Evolutionary conservation across 1,140 invertebrate genomes (phyloP).

Genomic region (Physella acuta): DNA sequence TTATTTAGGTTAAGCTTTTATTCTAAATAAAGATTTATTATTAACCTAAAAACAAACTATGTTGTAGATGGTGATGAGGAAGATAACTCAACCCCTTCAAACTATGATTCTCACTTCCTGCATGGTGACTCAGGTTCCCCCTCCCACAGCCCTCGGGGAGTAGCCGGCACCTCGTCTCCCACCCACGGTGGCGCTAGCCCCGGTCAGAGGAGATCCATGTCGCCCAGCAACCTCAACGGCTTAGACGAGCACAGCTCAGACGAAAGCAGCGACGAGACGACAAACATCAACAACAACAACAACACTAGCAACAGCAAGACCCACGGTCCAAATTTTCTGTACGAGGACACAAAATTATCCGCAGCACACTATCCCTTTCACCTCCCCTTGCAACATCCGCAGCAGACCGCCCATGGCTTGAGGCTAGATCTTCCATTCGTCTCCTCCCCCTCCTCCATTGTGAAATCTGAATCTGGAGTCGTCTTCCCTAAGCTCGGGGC

Average conservation of each 20-base stretch:
- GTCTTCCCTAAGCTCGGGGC: slow-evolving; percentile 14
- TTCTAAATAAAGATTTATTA: too few relatives aligned
- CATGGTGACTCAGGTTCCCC: slow-evolving; percentile 15
- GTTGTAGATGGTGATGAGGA: slow-evolving; percentile 26
- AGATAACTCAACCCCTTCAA: not conserved
- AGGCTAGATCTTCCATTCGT: slow-evolving; percentile 3
- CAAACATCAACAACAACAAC: slow-evolving; percentile 1
- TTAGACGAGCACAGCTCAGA: slow-evolving; percentile 4
- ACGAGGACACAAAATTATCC: slow-evolving; percentile 17
- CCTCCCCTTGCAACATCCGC: slow-evolving; percentile 1
- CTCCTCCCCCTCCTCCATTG: slow-evolving; percentile 8
- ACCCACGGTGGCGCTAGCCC: not conserved
- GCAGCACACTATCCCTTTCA: slow-evolving; percentile 16
- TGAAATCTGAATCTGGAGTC: slow-evolving; percentile 6
- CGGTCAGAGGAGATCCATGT: not conserved
- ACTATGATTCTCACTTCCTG: slow-evolving; percentile 16
- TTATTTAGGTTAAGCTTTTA: too few relatives aligned
- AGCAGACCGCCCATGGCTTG: slow-evolving; percentile 1
- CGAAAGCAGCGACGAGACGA: slow-evolving; percentile 1
- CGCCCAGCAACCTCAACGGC: not conserved
- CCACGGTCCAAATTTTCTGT: slow-evolving; percentile 23
- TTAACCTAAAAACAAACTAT: too few relatives aligned
- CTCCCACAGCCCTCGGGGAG: slow-evolving; percentile 18
- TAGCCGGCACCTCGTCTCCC: slow-evolving; percentile 5
- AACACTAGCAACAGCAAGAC: slow-evolving; percentile 13